Conservation (phyloP, 2,888 invertebrate genomes). For the Rhogogaster chlorosoma region DNA sequence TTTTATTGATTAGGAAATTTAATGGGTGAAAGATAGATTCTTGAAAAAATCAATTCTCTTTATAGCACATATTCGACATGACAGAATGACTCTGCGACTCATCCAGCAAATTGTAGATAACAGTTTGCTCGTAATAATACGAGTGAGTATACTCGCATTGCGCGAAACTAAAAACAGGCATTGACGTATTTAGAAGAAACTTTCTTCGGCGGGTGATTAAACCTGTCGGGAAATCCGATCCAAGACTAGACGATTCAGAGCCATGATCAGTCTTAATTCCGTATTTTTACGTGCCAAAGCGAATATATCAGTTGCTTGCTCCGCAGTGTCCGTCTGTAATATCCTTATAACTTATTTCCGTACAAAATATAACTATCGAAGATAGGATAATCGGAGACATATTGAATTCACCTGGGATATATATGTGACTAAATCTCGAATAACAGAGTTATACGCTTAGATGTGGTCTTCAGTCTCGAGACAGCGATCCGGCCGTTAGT, state of each 20-base stretch:
- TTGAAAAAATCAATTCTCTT: conserved; percentile 21
- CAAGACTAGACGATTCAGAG: conserved; percentile 21
- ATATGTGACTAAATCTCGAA: not conserved
- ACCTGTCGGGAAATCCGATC: conserved; percentile 20
- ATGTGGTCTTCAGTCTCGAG: conserved; percentile 63
- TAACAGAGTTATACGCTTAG: conserved; percentile 25
- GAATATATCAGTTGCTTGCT: conserved; percentile 32
- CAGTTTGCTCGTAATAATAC: not conserved
- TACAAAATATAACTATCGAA: conserved; percentile 19
- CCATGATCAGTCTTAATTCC: conserved; percentile 21
- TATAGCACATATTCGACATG: not conserved
- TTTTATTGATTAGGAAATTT: not conserved
- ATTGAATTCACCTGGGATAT: not conserved
- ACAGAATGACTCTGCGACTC: conserved; percentile 40
- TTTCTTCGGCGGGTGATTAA: conserved; percentile 6
- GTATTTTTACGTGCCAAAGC: conserved; percentile 49
- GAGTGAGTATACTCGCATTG: not conserved
- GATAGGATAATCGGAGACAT: not conserved
- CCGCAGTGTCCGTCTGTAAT: conserved; percentile 44
- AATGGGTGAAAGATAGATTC: not conserved
- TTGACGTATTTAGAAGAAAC: conserved; percentile 1
- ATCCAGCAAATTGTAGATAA: conserved; percentile 38
- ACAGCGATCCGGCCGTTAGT: conserved; percentile 75
- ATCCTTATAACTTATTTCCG: conserved; percentile 6
- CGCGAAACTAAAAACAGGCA: conserved; percentile 1